Evolutionary conservation across 2,797 vertebrate genomes (phyloP), one percentile per base, ranked within the genome.

Genomic region (Channallabes apus): DNA sequence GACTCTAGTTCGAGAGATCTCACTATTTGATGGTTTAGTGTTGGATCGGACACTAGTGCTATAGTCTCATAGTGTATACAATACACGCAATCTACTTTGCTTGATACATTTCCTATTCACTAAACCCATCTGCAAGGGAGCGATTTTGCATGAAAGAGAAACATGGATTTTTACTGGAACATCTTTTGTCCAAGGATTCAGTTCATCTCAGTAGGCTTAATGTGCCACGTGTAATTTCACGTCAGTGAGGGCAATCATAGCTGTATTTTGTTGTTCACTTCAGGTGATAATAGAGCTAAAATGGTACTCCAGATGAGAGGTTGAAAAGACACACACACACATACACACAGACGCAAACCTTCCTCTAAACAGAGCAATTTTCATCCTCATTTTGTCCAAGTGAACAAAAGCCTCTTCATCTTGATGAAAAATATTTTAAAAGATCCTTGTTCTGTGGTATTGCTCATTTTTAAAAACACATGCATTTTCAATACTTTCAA

Each of bases 1-100:
- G 89, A 90, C 67, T 73, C 68, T 82, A 51, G 83, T 88, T 88
- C 83, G 82, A 89, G 86, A 83, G 84, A 84, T 89, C 82, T 64
- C 59, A 58, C 73, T 83, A 84, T 84, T 85, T 85, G 71, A 35
- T 15, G 79, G 87, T 80, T 84, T 69, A 51, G 79, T 29, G 6
- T 1, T 65, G 75, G 85, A 35, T 35, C 54, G 35, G 71, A 82
- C 87, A 84, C 72, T 86, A 64, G 8, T 11, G 29, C n/a, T n/a
- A 35, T 29, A 29, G n/a, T 32, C 11, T 41, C 38, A 38, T 20
- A 29, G 11, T 78, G 22, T 14, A n/a, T 54, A 67, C 46, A 83
- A 86, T 80, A 69, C 76, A 67, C 46, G 38, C 35, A 87, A 41
- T 77, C 59, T 78, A 6, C 59, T 58, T n/a, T 59, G 51, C 46